These are phyloP conservation scores for Scytalopus superciliaris DNA, from an alignment of 2,113 vertebrate species.

Conservation along the genomic window DNA sequence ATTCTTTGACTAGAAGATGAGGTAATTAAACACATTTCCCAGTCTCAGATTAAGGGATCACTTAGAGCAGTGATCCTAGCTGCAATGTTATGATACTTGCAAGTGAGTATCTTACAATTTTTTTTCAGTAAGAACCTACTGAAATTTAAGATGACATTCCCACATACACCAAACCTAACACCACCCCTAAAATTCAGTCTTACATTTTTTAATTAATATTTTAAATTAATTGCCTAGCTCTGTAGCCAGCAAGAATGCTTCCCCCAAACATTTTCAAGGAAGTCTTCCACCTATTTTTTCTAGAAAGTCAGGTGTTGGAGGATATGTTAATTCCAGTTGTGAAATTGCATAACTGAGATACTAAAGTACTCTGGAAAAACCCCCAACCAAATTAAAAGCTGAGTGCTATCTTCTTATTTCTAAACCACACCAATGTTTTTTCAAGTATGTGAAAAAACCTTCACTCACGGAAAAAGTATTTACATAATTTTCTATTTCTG, in stretches of 20 bases:
- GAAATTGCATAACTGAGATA: not conserved
- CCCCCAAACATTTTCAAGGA: not conserved
- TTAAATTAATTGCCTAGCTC: not conserved
- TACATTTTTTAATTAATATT: not conserved
- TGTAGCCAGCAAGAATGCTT: not conserved
- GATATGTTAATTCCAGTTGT: not conserved
- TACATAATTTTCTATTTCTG: not conserved
- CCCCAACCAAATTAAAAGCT: rapidly evolving
- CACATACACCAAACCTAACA: not conserved
- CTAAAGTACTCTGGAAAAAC: not conserved
- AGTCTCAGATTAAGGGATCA: not conserved
- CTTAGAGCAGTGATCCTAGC: not conserved
- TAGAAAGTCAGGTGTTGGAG: not conserved
- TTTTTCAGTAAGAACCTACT: not conserved
- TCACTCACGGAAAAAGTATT: not conserved
- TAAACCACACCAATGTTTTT: not conserved
- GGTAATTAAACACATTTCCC: not conserved
- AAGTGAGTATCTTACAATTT: not conserved
- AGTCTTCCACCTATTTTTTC: not conserved
- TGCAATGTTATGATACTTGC: not conserved
- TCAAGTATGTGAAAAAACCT: not conserved
- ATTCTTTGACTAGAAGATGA: not conserved
- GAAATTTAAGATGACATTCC: not conserved
- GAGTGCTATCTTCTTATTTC: not conserved
- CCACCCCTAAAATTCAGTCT: rapidly evolving